Conservation (phyloP, 2,888 invertebrate genomes). For the Frankliniella intonsa region DNA sequence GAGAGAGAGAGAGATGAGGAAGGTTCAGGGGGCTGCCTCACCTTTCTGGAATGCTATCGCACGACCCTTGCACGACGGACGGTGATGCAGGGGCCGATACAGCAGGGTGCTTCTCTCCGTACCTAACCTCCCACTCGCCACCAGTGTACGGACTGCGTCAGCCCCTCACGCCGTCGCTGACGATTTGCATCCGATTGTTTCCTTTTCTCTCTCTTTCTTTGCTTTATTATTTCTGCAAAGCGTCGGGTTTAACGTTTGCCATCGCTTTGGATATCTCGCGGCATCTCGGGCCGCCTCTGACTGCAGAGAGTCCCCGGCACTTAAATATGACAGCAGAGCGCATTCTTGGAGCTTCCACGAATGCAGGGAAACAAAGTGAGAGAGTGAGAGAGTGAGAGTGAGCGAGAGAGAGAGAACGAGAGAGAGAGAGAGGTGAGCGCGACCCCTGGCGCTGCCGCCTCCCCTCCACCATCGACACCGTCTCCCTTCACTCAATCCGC, state of each 20-base stretch:
- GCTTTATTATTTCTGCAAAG: too few relatives aligned
- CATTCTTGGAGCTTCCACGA: background rate
- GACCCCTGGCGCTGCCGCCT: background rate
- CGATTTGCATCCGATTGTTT: too few relatives aligned
- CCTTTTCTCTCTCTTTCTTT: too few relatives aligned
- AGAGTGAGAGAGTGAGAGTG: background rate
- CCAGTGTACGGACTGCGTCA: too few relatives aligned
- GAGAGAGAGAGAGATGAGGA: background rate
- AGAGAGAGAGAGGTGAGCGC: background rate
- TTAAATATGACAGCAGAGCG: conserved; percentile 1
- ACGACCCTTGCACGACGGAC: background rate
- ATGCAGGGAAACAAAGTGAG: background rate
- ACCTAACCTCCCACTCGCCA: background rate
- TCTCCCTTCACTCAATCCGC: background rate
- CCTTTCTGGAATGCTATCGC: conserved; percentile 16
- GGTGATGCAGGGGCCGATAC: conserved; percentile 8
- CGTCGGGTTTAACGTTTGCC: too few relatives aligned
- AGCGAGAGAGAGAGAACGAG: background rate
- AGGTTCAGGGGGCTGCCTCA: background rate
- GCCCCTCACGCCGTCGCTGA: too few relatives aligned
- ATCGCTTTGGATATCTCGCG: too few relatives aligned
- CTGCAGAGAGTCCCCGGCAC: background rate
- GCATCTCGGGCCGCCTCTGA: background rate
- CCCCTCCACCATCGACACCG: background rate
- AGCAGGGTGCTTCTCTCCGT: background rate